These are phyloP conservation scores for Eulimnadia texana DNA, from an alignment of 1,140 invertebrate genomes.

Conservation along the genomic window DNA sequence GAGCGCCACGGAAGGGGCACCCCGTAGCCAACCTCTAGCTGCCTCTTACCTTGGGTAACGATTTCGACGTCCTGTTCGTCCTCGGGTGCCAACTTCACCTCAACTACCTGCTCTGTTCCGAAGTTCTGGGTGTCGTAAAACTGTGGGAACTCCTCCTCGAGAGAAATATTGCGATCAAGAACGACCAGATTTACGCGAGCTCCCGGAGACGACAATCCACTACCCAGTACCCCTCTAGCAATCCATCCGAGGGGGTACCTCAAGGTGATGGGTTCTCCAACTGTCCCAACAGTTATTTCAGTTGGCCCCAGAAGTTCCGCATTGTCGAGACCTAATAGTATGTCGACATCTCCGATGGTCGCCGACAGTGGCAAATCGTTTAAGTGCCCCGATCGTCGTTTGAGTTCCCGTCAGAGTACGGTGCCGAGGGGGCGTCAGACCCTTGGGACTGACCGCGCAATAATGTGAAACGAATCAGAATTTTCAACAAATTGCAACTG, in stretches of 20 bases:
- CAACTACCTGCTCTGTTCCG: background rate
- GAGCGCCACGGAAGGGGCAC: background rate
- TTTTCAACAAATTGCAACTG: too few relatives aligned
- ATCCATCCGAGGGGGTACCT: background rate
- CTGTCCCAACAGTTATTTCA: background rate
- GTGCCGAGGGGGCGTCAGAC: too few relatives aligned
- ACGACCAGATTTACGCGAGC: background rate
- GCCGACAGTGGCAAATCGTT: too few relatives aligned
- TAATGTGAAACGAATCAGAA: too few relatives aligned
- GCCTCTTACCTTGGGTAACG: background rate
- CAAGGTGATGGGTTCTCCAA: background rate
- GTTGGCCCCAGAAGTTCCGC: background rate
- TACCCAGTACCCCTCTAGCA: background rate
- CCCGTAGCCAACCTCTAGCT: background rate
- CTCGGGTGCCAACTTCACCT: background rate
- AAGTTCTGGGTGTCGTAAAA: constrained; percentile 3
- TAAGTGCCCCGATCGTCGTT: too few relatives aligned
- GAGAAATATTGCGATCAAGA: background rate
- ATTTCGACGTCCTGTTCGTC: background rate
- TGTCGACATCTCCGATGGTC: too few relatives aligned
- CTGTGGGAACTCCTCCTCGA: background rate
- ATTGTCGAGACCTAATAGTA: background rate
- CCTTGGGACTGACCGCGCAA: too few relatives aligned
- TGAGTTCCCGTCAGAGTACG: too few relatives aligned
- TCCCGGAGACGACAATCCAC: too few relatives aligned